phyloP scores from a whole-genome alignment of 2,113 vertebrate species.

The Equus przewalskii region DNA sequence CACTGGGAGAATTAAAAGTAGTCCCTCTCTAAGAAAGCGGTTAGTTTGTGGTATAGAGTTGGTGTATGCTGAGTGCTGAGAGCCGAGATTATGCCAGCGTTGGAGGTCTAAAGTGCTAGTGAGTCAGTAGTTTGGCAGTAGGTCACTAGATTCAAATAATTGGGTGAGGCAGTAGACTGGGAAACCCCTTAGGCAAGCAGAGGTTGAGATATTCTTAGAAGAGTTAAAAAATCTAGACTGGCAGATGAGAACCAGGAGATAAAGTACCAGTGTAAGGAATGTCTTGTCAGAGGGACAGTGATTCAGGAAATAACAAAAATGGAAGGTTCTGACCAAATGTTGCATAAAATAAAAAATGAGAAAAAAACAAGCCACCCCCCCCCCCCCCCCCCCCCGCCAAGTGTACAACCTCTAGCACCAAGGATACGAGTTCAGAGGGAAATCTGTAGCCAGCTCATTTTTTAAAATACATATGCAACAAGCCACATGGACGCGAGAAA shows the following conservation, averaged over 20 bases:
- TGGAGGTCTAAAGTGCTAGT: background rate
- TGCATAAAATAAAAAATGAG: background rate
- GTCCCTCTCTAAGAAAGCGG: background rate
- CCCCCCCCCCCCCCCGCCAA: background rate
- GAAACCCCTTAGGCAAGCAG: conserved; percentile 20
- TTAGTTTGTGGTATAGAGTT: background rate
- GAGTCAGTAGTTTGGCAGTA: background rate
- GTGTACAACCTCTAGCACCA: background rate
- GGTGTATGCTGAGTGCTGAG: background rate
- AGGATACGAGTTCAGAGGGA: background rate
- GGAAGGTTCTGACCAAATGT: conserved; percentile 1
- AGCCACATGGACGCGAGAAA: background rate
- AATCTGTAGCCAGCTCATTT: background rate
- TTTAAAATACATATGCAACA: background rate
- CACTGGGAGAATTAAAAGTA: conserved; percentile 1
- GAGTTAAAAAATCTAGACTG: background rate
- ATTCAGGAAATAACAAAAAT: conserved; percentile 31
- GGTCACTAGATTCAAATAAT: background rate
- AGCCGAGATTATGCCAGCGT: background rate
- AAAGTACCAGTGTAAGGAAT: background rate
- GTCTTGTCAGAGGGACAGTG: background rate
- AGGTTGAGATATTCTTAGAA: background rate
- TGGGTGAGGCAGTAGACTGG: background rate
- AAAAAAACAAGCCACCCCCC: background rate
- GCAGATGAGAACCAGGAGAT: conserved; percentile 39